A percentile compares a stretch with the other conserved stretches of the same genome.
Conservation (phyloP, 2,888 invertebrate species). For the Antheraea yamamai region DNA sequence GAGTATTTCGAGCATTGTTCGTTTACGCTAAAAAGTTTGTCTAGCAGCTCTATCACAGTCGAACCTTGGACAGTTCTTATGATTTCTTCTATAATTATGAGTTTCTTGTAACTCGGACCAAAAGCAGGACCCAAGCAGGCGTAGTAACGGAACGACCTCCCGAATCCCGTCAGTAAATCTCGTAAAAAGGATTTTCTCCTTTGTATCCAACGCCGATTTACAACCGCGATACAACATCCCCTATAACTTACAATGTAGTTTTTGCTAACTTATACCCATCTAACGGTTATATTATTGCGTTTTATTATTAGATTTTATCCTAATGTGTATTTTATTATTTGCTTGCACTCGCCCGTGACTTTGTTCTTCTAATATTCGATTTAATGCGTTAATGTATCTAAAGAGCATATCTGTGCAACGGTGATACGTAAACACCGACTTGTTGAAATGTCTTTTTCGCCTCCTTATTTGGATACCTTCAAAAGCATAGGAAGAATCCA, state of each 20-base stretch:
- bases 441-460: too few species aligned
- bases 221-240: slow-evolving; percentile 57
- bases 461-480: too few species aligned
- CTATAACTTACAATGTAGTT: slow-evolving; percentile 49
- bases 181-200: slow-evolving; percentile 74
- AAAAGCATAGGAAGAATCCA: too few species aligned
- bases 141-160: slow-evolving; percentile 54
- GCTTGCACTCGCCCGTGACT: not conserved
- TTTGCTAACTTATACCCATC: slow-evolving; percentile 25
- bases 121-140: slow-evolving; percentile 49
- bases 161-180: slow-evolving; percentile 75
- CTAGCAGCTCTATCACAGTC: not conserved
- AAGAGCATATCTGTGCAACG: too few species aligned
- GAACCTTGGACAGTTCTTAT: not conserved
- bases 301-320: slow-evolving; percentile 10
- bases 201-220: slow-evolving; percentile 72
- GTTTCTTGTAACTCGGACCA: slow-evolving; percentile 20
- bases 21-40: not conserved
- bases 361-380: not conserved
- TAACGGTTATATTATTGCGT: slow-evolving; percentile 25
- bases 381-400: too few species aligned
- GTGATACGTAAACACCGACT: too few species aligned
- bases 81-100: not conserved
- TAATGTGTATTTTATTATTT: not conserved
- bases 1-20: not conserved